Percentiles rank a stretch among this genome's conserved stretches.
phyloP scores from a whole-genome alignment of 2,888 invertebrate species.

The Cephus nigrinus region DNA sequence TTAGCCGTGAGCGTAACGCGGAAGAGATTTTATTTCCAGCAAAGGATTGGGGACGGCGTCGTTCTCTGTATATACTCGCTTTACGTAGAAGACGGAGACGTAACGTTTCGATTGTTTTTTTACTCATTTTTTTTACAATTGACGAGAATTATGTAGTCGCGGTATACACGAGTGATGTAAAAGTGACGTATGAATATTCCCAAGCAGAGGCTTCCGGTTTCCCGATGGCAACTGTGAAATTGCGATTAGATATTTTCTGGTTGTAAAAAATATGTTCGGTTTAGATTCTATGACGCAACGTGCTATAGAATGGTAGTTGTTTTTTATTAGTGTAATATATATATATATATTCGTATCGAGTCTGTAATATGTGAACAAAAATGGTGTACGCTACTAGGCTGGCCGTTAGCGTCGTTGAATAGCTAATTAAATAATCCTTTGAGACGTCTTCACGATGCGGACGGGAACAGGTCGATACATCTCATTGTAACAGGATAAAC shows the following conservation, averaged over 20 bases:
- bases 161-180: background rate
- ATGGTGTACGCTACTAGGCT: conserved; percentile 1
- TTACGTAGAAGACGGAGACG: background rate
- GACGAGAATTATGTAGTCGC: background rate
- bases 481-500: conserved; percentile 65
- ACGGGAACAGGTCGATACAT: conserved; percentile 64
- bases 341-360: background rate
- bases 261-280: background rate
- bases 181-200: background rate
- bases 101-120: background rate
- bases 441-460: conserved; percentile 51
- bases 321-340: background rate
- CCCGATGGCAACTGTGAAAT: background rate
- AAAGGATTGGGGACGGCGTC: background rate
- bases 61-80: background rate
- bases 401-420: conserved; percentile 8
- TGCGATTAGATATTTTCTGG: background rate
- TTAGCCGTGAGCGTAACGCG: conserved; percentile 3
- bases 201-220: background rate
- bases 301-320: background rate
- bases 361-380: background rate
- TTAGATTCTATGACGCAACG: background rate
- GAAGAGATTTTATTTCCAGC: conserved; percentile 5
- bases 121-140: background rate
- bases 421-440: conserved; percentile 65